Evolutionary conservation across 2,888 invertebrate species (phyloP).

Genomic region (Autographa pulchrina): DNA sequence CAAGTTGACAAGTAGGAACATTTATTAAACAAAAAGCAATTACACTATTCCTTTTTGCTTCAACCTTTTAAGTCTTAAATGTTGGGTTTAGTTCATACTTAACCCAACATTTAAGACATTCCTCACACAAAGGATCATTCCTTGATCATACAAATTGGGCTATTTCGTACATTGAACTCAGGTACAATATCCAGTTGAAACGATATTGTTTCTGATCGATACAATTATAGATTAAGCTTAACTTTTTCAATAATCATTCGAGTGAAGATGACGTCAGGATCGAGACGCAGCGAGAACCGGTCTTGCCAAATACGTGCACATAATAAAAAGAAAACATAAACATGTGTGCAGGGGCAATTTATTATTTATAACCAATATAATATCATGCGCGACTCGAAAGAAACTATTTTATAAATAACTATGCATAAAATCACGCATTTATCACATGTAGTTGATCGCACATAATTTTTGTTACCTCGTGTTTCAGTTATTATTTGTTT

Average conservation of each 20-base stretch:
- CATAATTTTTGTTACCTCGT: background rate
- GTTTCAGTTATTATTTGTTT: background rate
- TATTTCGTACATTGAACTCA: background rate
- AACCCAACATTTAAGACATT: too few species aligned
- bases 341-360: background rate
- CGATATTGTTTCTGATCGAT: background rate
- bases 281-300: background rate
- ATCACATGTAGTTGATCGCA: background rate
- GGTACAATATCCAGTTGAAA: background rate
- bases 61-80: background rate
- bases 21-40: background rate
- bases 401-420: background rate
- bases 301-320: slow-evolving; percentile 5
- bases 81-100: too few species aligned
- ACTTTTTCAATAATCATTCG: background rate
- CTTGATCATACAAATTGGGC: background rate
- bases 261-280: background rate
- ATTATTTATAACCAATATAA: background rate
- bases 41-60: background rate
- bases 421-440: background rate
- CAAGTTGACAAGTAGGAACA: background rate
- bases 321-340: slow-evolving; percentile 5
- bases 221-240: background rate
- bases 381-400: background rate
- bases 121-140: too few species aligned